Base-by-base conservation (phyloP, 2,797 vertebrate genomes). In the Peromyscus eremicus region DNA sequence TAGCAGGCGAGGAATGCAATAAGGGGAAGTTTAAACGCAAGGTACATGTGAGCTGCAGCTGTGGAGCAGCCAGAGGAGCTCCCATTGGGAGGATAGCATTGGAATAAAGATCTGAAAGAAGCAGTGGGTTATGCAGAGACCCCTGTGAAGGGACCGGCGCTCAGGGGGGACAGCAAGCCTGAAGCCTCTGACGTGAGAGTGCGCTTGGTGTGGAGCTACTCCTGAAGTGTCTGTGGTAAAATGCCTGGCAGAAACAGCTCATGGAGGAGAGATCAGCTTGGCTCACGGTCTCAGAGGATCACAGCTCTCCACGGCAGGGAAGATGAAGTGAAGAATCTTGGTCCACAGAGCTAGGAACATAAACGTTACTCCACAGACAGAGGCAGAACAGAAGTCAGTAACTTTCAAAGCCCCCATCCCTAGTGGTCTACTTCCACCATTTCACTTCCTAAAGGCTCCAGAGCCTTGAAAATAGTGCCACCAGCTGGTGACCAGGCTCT, bases 41-140 rank as follows among this genome's bases (percentile, higher is more conserved):
- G 82, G 6, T 29, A 13, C 1, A n/a, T 5, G 1, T 17, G 14
- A 5, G 10, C 7, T 66, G 23, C 8, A 66, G 37, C 37, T 83
- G 84, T 32, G 25, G 10, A 60, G 29, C 64, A 62, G 23, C 52
- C 55, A 46, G 91, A 17, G 40, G 62, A 66, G 46, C 13, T 5
- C 60, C 79, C 49, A 3, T 0, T 5, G 27, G 64, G 29, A 80
- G 94, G 68, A 80, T 21, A 37, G 46, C 40, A 34, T 60, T 13
- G 75, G 64, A 73, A 57, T 40, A 76, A 88, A 92, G 83, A 85
- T 52, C 66, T 75, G 60, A 81, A 85, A 68, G 19, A 88, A n/a
- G 2, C 12, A 37, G 76, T 27, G 3, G 13, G 14, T 1, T 23
- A 23, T 60, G 37, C 64, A 70, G 60, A 87, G 40, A 70, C 11